These are phyloP conservation scores for Megalurothrips usitatus DNA, from an alignment of 2,888 invertebrate genomes.

Conservation along the genomic window DNA sequence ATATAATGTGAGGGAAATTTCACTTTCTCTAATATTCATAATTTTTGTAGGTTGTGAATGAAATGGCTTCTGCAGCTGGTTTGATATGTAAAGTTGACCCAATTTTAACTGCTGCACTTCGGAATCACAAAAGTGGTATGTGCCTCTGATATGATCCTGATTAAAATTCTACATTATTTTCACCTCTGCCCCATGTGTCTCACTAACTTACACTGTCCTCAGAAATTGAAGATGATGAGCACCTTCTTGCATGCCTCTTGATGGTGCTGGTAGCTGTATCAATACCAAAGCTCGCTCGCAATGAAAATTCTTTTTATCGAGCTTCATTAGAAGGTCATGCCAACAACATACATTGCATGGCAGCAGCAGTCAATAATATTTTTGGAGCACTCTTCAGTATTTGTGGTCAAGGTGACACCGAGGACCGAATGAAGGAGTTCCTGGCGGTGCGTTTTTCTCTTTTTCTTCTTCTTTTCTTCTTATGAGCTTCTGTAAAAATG, in stretches of 20 bases:
- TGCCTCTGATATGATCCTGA: neutral
- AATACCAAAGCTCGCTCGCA: conserved; percentile 87
- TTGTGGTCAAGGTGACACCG: conserved; percentile 92
- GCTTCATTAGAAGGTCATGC: conserved; percentile 87
- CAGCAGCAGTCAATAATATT: conserved; percentile 90
- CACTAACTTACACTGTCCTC: conserved; percentile 42
- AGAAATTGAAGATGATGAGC: conserved; percentile 87
- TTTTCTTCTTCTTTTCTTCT: neutral
- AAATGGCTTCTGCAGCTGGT: conserved; percentile 97
- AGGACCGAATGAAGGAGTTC: conserved; percentile 96
- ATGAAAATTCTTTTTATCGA: conserved; percentile 82
- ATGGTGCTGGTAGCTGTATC: conserved; percentile 99
- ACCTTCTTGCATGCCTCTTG: conserved; percentile 85
- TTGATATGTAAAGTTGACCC: conserved; percentile 92
- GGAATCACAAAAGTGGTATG: conserved; percentile 68
- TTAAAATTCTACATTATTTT: neutral
- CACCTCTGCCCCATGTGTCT: neutral
- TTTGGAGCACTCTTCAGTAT: conserved; percentile 96
- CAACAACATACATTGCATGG: conserved; percentile 99
- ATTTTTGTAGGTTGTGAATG: conserved; percentile 73
- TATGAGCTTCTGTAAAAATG: neutral
- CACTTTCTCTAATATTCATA: neutral
- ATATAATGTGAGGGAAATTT: neutral
- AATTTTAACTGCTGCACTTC: conserved; percentile 81
- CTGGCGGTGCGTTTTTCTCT: conserved; percentile 52